Conservation (phyloP, 2,888 invertebrate species). For the Scrobipalpa costella region DNA sequence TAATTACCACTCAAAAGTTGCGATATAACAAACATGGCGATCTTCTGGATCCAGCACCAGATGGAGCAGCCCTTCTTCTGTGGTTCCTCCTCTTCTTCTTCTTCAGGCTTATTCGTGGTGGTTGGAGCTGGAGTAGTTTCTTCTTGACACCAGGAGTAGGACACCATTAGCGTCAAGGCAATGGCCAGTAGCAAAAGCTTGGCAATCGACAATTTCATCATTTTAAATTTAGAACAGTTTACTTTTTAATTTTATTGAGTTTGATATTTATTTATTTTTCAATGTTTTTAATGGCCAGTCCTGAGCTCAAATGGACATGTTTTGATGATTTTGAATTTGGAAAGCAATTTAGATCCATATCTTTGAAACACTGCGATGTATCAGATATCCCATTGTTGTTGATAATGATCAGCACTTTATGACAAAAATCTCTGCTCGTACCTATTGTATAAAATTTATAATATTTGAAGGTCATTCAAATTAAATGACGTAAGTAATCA, state of each 20-base stretch:
- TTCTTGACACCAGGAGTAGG: conserved; percentile 58
- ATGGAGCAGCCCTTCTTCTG: conserved; percentile 70
- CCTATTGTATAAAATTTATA: not conserved
- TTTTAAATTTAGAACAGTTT: conserved; percentile 1
- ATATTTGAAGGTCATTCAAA: not conserved
- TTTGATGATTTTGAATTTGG: conserved; percentile 14
- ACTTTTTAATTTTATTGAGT: not conserved
- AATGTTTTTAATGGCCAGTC: not conserved
- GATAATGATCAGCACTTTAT: not conserved
- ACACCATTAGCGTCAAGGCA: conserved; percentile 31
- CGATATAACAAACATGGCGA: conserved; percentile 74
- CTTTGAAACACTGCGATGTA: not conserved
- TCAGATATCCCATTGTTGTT: not conserved
- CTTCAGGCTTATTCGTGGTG: conserved; percentile 50
- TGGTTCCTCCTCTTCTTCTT: conserved; percentile 68
- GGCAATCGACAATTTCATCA: not conserved
- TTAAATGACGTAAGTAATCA: not conserved
- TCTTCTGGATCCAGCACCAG: conserved; percentile 80
- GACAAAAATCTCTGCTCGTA: not conserved
- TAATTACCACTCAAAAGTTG: conserved; percentile 66
- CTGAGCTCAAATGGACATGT: conserved; percentile 15
- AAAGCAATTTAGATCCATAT: conserved; percentile 22
- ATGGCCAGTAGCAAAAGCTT: not conserved
- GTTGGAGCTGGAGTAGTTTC: conserved; percentile 51
- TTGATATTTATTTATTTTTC: not conserved